These are phyloP conservation scores for Procapra przewalskii DNA, from an alignment of 2,113 vertebrate species.

Conservation along the genomic window DNA sequence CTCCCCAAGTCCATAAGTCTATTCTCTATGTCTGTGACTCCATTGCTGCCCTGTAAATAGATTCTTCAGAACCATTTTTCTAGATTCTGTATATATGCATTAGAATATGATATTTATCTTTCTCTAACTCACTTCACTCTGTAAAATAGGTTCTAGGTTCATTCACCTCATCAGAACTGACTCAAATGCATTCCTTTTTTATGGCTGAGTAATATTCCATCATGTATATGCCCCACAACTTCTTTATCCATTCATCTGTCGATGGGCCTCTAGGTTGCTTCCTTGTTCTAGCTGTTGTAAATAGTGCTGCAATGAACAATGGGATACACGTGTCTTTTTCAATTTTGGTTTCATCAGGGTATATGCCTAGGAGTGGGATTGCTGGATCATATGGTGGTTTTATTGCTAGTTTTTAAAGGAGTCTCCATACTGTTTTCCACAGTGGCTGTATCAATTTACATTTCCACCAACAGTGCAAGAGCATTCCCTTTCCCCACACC, in stretches of 20 bases:
- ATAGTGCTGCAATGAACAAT: not conserved
- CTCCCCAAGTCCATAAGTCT: not conserved
- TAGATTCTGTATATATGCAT: not conserved
- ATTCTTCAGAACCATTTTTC: not conserved
- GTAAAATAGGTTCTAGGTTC: not conserved
- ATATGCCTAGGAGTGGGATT: not conserved
- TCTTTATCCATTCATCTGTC: not conserved
- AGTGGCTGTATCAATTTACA: not conserved
- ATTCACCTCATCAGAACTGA: not conserved
- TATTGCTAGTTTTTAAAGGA: not conserved
- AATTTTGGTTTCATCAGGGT: not conserved
- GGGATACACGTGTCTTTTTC: not conserved
- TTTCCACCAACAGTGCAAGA: not conserved
- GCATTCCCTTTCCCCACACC: not conserved
- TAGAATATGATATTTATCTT: not conserved
- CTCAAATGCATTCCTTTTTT: not conserved
- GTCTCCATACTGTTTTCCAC: not conserved
- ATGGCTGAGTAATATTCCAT: not conserved
- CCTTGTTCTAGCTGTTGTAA: not conserved
- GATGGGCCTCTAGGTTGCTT: not conserved
- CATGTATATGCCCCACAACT: not conserved
- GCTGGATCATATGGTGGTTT: not conserved
- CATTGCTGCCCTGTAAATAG: not conserved
- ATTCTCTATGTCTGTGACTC: not conserved
- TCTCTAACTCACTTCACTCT: not conserved